phyloP scores from a whole-genome alignment of 2,113 vertebrate species.

The Piliocolobus tephrosceles region DNA sequence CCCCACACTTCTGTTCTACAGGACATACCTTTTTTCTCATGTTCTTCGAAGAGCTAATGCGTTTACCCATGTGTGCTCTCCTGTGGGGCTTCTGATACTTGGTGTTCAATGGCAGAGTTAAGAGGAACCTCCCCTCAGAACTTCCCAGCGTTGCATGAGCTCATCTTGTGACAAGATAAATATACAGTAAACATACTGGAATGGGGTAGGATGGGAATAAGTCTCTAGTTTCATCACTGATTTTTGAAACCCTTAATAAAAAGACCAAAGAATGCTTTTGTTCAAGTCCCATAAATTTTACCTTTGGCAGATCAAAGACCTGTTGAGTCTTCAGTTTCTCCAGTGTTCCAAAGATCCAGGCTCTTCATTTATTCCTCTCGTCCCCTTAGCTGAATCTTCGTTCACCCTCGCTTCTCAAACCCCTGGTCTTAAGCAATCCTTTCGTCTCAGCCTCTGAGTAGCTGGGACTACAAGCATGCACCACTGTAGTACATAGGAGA shows the following conservation, averaged over 20 bases:
- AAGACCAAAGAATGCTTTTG: background rate
- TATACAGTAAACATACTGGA: accelerated
- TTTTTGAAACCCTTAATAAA: background rate
- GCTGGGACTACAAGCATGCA: too few relatives aligned
- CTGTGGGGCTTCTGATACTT: accelerated
- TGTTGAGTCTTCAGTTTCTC: background rate
- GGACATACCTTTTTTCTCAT: background rate
- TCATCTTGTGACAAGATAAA: background rate
- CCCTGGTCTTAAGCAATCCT: too few relatives aligned
- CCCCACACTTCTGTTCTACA: background rate
- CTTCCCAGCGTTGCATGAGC: too few relatives aligned
- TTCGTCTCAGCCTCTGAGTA: too few relatives aligned
- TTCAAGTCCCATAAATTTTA: background rate
- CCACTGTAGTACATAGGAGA: too few relatives aligned
- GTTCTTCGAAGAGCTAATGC: background rate
- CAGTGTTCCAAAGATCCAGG: background rate
- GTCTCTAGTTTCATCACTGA: background rate
- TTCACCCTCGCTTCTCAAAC: background rate
- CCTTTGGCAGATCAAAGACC: background rate
- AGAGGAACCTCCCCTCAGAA: background rate
- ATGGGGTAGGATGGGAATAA: background rate
- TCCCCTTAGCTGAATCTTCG: too few relatives aligned
- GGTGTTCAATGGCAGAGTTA: background rate
- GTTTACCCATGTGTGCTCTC: background rate
- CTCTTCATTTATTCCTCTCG: background rate